Conservation (phyloP, 2,888 invertebrate species). For the Trichopria drosophilae region DNA sequence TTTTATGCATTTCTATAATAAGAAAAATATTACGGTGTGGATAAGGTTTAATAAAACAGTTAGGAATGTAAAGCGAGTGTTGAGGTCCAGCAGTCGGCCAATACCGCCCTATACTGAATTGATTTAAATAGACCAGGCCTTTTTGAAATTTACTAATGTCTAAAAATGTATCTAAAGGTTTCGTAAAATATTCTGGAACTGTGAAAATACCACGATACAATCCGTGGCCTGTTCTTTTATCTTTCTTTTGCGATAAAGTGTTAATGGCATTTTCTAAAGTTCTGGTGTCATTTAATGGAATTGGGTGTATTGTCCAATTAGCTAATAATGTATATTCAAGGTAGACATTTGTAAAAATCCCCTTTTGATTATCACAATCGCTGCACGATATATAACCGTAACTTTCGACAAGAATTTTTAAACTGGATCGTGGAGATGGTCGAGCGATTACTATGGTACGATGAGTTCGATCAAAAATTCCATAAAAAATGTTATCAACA, state of each 20-base stretch:
- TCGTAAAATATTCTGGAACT: conserved; percentile 8
- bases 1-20: conserved; percentile 30
- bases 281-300: conserved; percentile 25
- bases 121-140: conserved; percentile 39
- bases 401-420: conserved; percentile 36
- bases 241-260: conserved; percentile 4
- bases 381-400: conserved; percentile 26
- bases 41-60: conserved; percentile 33
- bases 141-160: conserved; percentile 32
- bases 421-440: conserved; percentile 21
- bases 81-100: conserved; percentile 38
- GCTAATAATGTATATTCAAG: conserved; percentile 23
- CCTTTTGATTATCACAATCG: conserved; percentile 24
- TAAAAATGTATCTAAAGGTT: conserved; percentile 28
- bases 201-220: conserved; percentile 25
- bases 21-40: conserved; percentile 32
- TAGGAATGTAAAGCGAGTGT: conserved; percentile 34
- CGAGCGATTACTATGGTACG: conserved; percentile 16
- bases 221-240: conserved; percentile 11
- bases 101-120: conserved; percentile 37
- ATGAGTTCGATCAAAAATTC: conserved; percentile 28
- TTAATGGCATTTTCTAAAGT: conserved; percentile 12
- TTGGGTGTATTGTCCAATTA: conserved; percentile 33
- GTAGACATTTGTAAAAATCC: conserved; percentile 27
- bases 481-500: conserved; percentile 14